These are phyloP conservation scores for Stenolophus ochropezus DNA, from an alignment of 2,888 invertebrate genomes.

Conservation along the genomic window DNA sequence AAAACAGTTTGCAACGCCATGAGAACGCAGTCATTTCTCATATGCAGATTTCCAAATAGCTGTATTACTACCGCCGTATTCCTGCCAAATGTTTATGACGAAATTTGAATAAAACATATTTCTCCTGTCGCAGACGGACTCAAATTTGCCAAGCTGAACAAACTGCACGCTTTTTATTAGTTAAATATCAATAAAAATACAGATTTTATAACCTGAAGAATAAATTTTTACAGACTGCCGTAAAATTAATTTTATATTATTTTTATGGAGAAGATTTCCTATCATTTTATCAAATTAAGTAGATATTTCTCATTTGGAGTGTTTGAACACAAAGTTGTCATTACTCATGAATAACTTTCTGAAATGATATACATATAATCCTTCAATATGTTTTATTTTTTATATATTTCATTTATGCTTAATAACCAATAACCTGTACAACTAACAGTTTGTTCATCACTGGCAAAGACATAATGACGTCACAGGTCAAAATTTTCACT, in stretches of 20 bases:
- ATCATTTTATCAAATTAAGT: slow-evolving; percentile 22
- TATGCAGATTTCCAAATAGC: slow-evolving; percentile 53
- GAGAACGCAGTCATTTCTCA: slow-evolving; percentile 54
- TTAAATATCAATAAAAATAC: slow-evolving; percentile 55
- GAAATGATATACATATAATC: neutral
- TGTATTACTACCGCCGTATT: slow-evolving; percentile 43
- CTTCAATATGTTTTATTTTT: too few relatives aligned
- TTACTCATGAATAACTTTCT: neutral
- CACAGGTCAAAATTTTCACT: too few relatives aligned
- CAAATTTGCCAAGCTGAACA: slow-evolving; percentile 44
- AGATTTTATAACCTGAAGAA: slow-evolving; percentile 40
- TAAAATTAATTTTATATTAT: slow-evolving; percentile 52
- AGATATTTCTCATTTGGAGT: neutral
- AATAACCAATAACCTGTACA: too few relatives aligned
- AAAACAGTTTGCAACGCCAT: slow-evolving; percentile 32
- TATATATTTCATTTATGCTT: too few relatives aligned
- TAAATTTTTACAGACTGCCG: slow-evolving; percentile 26
- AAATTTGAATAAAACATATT: slow-evolving; percentile 58
- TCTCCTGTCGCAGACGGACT: slow-evolving; percentile 43
- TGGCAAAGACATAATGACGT: too few relatives aligned
- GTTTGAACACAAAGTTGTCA: neutral
- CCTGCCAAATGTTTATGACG: slow-evolving; percentile 56
- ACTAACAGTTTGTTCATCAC: too few relatives aligned
- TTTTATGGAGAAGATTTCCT: slow-evolving; percentile 38
- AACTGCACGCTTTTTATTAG: slow-evolving; percentile 45